Evolutionary conservation across 1,140 invertebrate species (phyloP).

Genomic region (Pogonognathellus flavescens): DNA sequence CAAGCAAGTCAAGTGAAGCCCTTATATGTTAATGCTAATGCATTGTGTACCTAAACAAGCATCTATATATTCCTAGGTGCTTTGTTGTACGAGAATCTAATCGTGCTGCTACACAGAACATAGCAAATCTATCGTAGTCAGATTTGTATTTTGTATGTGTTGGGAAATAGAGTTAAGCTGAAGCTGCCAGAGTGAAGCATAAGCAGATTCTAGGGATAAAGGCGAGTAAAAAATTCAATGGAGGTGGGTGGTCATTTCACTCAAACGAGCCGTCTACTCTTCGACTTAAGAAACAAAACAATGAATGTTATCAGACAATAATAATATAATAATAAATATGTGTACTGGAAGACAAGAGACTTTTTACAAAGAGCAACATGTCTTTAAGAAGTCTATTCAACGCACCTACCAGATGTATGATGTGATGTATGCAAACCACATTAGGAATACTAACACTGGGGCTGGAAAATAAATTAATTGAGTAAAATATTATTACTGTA

Average conservation of each 20-base stretch:
- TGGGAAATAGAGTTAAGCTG: slow-evolving; percentile 22
- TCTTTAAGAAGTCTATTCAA: neutral
- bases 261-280: slow-evolving; percentile 51
- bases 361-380: neutral
- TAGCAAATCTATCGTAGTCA: neutral
- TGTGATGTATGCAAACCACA: neutral
- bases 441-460: neutral
- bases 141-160: neutral
- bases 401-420: neutral
- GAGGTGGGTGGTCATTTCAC: slow-evolving; percentile 60
- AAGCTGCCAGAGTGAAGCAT: neutral
- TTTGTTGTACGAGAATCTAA: neutral
- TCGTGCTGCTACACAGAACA: neutral
- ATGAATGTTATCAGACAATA: slow-evolving; percentile 51
- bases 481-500: neutral
- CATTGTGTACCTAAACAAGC: slow-evolving; percentile 1
- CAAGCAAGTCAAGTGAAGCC: slow-evolving; percentile 17
- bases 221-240: slow-evolving; percentile 51
- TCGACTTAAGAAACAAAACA: slow-evolving; percentile 54
- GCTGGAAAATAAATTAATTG: neutral
- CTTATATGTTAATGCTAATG: slow-evolving; percentile 44
- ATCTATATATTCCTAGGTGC: neutral
- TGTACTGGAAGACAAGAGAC: slow-evolving; percentile 10
- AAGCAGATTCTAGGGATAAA: slow-evolving; percentile 35
- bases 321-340: slow-evolving; percentile 42